A percentile compares a stretch with the other conserved stretches of the same genome.
Conservation (phyloP, 2,113 vertebrate genomes). For the Macquaria australasica region DNA sequence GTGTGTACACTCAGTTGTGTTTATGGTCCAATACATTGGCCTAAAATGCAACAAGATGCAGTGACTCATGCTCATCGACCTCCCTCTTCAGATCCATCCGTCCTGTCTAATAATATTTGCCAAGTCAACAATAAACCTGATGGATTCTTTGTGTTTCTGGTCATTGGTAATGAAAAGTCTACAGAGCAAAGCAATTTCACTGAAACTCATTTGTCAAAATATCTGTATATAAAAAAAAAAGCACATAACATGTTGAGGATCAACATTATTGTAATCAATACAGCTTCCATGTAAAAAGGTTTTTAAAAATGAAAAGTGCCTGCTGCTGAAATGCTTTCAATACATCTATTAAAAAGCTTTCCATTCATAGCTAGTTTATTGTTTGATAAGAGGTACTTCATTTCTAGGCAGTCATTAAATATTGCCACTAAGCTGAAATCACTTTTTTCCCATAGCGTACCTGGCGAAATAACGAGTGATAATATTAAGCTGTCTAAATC, state of each 20-base stretch:
- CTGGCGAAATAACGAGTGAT: slow-evolving; percentile 30
- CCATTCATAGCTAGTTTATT: slow-evolving; percentile 10
- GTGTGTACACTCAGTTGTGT: slow-evolving; percentile 9
- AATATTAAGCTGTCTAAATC: slow-evolving; percentile 46
- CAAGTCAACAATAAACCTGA: slow-evolving; percentile 71
- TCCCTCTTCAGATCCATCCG: slow-evolving; percentile 44
- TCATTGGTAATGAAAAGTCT: slow-evolving; percentile 58
- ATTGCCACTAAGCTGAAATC: slow-evolving; percentile 35
- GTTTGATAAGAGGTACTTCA: slow-evolving; percentile 39
- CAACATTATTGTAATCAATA: slow-evolving; percentile 46
- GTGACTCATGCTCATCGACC: slow-evolving; percentile 52
- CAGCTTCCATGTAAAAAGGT: background rate
- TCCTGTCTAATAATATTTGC: slow-evolving; percentile 68
- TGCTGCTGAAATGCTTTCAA: slow-evolving; percentile 50
- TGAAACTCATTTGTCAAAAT: slow-evolving; percentile 46
- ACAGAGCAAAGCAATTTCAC: slow-evolving; percentile 33
- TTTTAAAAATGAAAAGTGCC: slow-evolving; percentile 33
- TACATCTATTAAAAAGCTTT: slow-evolving; percentile 39
- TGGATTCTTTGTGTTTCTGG: slow-evolving; percentile 57
- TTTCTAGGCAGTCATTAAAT: slow-evolving; percentile 45
- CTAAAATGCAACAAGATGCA: slow-evolving; percentile 48
- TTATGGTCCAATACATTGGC: slow-evolving; percentile 31
- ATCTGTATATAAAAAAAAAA: slow-evolving; percentile 39
- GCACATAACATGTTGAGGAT: slow-evolving; percentile 11
- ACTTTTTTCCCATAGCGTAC: background rate